Base-by-base conservation (phyloP, 2,888 invertebrate species). In the Nomada goodeniana region DNA sequence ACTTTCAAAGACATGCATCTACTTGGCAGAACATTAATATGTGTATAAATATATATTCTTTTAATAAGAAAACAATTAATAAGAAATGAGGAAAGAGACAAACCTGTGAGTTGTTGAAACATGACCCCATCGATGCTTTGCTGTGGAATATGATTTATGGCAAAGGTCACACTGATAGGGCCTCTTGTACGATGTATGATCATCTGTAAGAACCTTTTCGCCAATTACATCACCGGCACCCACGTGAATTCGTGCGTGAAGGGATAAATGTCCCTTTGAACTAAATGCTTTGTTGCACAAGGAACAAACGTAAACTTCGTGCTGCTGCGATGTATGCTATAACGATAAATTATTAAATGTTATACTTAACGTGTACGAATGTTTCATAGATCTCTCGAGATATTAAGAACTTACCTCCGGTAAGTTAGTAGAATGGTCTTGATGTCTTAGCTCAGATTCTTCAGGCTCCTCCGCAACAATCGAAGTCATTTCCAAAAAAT, bases 91-190 rank as follows among this genome's bases (percentile, higher is more conserved):
- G n/a, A 13, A 71, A n/a, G 2, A 15, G 47, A 50, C 74, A 68
- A 74, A 93, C 93, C 93, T 90, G 82, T 94, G 94, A 36, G 93
- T 92, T 2, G 94, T 93, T 11, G 94, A 94, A 10, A 94, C 94
- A 77, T 94, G 94, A 52, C 94, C 94, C 94, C 94, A 94, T 60
- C 94, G 91, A 88, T 94, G 94, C 82, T 94, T 94, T 0, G 94
- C 94, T 10, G 94, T 94, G 5, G 94, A 94, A 84, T 94, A 94
- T 23, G 94, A 93, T 85, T 94, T 94, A 85, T 93, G 93, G 85
- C 94, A 94, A 15, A 94, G 91, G 87, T 94, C 94, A 81, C 94
- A 94, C 63, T 93, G 93, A 83, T 94, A 94, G 15, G 94, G 93
- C 84, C 94, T 93, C 87, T 93, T 93, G 85, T 93, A 94, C 2